Percentiles rank a stretch among this genome's conserved stretches.
Conservation (phyloP, 2,888 invertebrate species). For the Microdon myrmicae region DNA sequence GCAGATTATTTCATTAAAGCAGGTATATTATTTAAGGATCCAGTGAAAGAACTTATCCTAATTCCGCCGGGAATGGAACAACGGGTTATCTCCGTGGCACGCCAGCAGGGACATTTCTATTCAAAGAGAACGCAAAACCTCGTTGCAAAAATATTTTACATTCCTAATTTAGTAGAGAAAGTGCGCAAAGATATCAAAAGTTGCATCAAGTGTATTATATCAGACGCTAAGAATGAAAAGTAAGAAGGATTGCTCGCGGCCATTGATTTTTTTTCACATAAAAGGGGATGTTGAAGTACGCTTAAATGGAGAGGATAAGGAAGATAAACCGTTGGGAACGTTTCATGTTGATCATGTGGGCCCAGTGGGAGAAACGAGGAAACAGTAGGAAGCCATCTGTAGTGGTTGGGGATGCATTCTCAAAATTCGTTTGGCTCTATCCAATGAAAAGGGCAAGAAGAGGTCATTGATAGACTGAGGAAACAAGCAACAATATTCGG, state of each 20-base stretch:
- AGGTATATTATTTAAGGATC: neutral
- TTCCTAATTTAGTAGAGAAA: neutral
- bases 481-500: neutral
- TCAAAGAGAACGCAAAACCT: neutral
- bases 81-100: too few species aligned
- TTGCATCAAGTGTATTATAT: conserved; percentile 5
- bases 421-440: conserved; percentile 10
- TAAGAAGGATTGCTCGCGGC: conserved; percentile 44
- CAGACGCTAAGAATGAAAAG: conserved; percentile 1
- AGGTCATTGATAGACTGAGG: neutral
- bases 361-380: conserved; percentile 53
- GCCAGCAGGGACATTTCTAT: neutral
- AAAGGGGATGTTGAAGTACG: too few species aligned
- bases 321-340: neutral
- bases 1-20: neutral
- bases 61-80: neutral
- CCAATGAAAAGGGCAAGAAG: conserved; percentile 8
- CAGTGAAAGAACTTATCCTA: neutral
- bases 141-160: neutral
- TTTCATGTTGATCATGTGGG: conserved; percentile 52
- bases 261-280: too few species aligned
- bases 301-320: neutral
- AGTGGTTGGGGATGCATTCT: conserved; percentile 8
- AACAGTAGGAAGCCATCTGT: conserved; percentile 2
- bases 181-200: neutral